Conservation (phyloP, 2,888 invertebrate species). For the Catocala sponsa region DNA sequence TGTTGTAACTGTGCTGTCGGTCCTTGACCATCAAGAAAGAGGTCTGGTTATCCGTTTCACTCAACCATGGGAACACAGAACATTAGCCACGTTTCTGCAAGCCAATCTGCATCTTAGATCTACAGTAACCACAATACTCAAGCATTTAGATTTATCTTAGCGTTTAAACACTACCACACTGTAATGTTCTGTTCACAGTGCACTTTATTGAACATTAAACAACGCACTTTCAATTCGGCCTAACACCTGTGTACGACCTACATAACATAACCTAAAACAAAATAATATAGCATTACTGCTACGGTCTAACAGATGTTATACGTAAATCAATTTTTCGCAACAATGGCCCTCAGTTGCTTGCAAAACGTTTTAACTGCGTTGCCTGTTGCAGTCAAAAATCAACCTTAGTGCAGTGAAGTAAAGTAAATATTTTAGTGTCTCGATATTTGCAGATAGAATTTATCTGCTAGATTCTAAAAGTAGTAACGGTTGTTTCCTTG, state of each 20-base stretch:
- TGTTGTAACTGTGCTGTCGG: too few relatives aligned
- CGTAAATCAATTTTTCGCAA: slow-evolving; percentile 88
- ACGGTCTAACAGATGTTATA: slow-evolving; percentile 76
- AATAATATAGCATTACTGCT: slow-evolving; percentile 62
- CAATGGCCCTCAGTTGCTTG: slow-evolving; percentile 60
- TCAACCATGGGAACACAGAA: slow-evolving; percentile 5
- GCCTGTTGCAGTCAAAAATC: slow-evolving; percentile 20
- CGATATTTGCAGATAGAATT: slow-evolving; percentile 39
- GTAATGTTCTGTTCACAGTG: background rate
- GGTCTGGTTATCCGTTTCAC: background rate
- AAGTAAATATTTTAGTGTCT: slow-evolving; percentile 31
- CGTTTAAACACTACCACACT: background rate
- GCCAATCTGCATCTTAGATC: slow-evolving; percentile 2
- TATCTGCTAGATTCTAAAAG: slow-evolving; percentile 21
- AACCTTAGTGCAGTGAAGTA: slow-evolving; percentile 39
- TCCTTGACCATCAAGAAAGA: background rate
- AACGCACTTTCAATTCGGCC: slow-evolving; percentile 37
- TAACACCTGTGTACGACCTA: slow-evolving; percentile 54
- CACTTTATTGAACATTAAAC: slow-evolving; percentile 3
- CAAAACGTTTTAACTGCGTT: slow-evolving; percentile 35
- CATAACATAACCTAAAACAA: slow-evolving; percentile 59
- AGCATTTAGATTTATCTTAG: slow-evolving; percentile 3
- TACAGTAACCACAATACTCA: slow-evolving; percentile 3
- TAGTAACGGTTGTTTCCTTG: background rate
- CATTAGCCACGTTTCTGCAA: slow-evolving; percentile 1